Evolutionary conservation across 2,888 invertebrate genomes (phyloP).

Genomic region (Ceraclea dissimilis): DNA sequence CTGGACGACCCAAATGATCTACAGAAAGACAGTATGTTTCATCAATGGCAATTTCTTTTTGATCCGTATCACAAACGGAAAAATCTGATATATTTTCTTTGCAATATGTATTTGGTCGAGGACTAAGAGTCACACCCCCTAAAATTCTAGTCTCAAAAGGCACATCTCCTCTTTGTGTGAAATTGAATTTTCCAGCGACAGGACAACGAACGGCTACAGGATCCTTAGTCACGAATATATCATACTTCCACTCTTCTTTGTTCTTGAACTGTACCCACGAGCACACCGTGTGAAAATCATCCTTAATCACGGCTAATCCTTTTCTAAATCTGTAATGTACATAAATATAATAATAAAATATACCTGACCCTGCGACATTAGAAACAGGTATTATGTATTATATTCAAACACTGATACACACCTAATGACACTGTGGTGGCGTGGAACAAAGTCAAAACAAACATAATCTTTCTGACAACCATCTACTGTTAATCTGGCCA

Average conservation of each 20-base stretch:
- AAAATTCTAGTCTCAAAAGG: conserved; percentile 88
- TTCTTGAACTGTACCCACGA: conserved; percentile 91
- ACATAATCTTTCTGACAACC: conserved; percentile 96
- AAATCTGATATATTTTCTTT: conserved; percentile 92
- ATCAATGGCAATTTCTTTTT: conserved; percentile 89
- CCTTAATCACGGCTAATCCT: conserved; percentile 81
- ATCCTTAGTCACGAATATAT: conserved; percentile 75
- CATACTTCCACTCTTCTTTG: conserved; percentile 78
- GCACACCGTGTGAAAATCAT: conserved; percentile 86
- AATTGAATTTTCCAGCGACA: conserved; percentile 93
- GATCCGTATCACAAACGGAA: conserved; percentile 91
- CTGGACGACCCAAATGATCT: conserved; percentile 88
- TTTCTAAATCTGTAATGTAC: conserved; percentile 61
- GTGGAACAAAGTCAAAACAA: conserved; percentile 92
- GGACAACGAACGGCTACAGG: conserved; percentile 92
- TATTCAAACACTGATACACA: conserved; percentile 22
- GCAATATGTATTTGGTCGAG: conserved; percentile 87
- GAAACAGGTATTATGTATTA: not conserved
- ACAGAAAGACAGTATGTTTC: conserved; percentile 96
- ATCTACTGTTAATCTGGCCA: conserved; percentile 93
- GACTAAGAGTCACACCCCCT: conserved; percentile 90
- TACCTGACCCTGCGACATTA: not conserved
- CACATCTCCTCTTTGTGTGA: conserved; percentile 85
- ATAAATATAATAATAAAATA: not conserved
- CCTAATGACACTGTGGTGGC: conserved; percentile 89